A percentile compares a stretch with the other conserved stretches of the same genome.
These are phyloP conservation scores for Aplysina aerophoba DNA, from an alignment of 37 sponge, comb jelly and placozoan genomes.

Conservation along the genomic window DNA sequence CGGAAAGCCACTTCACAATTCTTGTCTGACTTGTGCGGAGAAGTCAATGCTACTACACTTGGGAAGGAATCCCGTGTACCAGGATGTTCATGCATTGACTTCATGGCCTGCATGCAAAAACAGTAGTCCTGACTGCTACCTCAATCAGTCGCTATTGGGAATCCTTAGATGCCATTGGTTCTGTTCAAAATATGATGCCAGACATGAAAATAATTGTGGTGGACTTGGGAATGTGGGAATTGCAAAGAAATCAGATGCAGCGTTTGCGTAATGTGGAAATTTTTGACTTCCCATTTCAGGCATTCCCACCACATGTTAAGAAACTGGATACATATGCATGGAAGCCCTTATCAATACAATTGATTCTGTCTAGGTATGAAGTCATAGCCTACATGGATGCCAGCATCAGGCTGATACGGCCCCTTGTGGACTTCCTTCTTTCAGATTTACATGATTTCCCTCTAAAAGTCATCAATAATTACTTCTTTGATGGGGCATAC, in stretches of 20 bases:
- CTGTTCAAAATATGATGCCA: conserved; percentile 7
- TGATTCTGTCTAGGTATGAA: conserved; percentile 4
- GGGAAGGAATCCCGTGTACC: no score
- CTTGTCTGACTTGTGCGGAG: no score
- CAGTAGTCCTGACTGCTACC: conserved; percentile 18
- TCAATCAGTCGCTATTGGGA: not conserved
- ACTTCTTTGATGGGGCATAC: not conserved
- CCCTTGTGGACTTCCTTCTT: not conserved
- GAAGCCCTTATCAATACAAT: conserved; percentile 8
- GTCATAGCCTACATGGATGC: conserved; percentile 23
- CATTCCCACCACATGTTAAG: conserved; percentile 22
- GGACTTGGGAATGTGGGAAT: conserved; percentile 15
- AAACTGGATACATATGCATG: conserved; percentile 23
- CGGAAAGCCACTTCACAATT: no score
- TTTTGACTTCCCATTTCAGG: conserved; percentile 1
- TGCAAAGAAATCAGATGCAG: not conserved
- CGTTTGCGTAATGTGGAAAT: conserved; percentile 25
- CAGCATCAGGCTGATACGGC: conserved; percentile 7
- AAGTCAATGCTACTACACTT: no score
- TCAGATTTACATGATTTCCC: not conserved
- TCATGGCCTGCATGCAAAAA: conserved; percentile 6
- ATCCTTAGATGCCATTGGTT: not conserved
- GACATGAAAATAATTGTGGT: not conserved
- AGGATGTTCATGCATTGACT: conserved; percentile 12
- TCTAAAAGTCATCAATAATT: not conserved